These are phyloP conservation scores for Drosophila athabasca DNA, from an alignment of 1,140 invertebrate genomes.

Conservation along the genomic window DNA sequence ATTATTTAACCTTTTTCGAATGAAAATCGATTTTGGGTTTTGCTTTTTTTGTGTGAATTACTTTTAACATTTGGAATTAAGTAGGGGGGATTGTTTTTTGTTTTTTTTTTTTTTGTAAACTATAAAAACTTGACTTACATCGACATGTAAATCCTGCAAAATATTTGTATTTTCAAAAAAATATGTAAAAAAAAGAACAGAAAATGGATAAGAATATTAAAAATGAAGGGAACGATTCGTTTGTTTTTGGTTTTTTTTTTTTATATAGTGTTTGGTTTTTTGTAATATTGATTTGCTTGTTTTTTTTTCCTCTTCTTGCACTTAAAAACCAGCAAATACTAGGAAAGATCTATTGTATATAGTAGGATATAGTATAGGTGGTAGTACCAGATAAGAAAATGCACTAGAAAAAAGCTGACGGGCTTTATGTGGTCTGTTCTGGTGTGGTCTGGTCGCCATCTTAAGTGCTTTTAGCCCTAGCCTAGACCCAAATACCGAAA, in stretches of 20 bases:
- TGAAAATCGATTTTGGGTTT: conserved; percentile 22
- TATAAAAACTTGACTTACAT: conserved; percentile 85
- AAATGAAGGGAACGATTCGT: conserved; percentile 65
- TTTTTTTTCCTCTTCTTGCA: conserved; percentile 31
- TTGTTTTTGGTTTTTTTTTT: conserved; percentile 16
- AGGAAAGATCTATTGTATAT: conserved; percentile 25
- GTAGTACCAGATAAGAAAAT: conserved; percentile 14
- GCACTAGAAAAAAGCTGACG: conserved; percentile 34
- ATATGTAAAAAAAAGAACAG: conserved; percentile 76
- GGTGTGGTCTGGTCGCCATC: no score
- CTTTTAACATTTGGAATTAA: conserved; percentile 40
- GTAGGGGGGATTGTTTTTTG: conserved; percentile 5
- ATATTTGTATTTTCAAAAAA: conserved; percentile 73
- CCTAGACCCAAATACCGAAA: no score
- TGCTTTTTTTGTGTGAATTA: conserved; percentile 12
- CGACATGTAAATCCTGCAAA: conserved; percentile 86
- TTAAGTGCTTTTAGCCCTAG: no score
- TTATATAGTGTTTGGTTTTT: conserved; percentile 2
- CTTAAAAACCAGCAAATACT: conserved; percentile 55
- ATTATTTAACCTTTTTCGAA: conserved; percentile 46
- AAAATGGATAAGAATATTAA: conserved; percentile 80
- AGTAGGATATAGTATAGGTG: conserved; percentile 12
- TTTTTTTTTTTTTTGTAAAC: conserved; percentile 51
- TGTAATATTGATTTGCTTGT: background rate
- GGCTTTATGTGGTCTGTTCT: background rate